A percentile compares a stretch with the other conserved stretches of the same genome.
Conservation (phyloP, 2,797 vertebrate species). For the Carcharodon carcharias region DNA sequence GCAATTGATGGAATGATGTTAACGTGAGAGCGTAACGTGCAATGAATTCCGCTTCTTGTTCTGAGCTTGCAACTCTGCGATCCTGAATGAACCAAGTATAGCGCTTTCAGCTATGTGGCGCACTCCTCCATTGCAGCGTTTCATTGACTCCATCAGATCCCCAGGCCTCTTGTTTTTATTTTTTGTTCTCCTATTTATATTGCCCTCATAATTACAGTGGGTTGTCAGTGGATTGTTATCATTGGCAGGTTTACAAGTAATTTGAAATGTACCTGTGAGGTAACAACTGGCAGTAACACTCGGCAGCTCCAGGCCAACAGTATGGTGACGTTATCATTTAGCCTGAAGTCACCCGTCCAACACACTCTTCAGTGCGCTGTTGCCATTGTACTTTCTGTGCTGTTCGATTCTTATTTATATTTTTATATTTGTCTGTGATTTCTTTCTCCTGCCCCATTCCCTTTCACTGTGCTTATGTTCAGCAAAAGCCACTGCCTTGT, state of each 20-base stretch:
- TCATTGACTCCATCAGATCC: slow-evolving; percentile 21
- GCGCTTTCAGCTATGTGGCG: slow-evolving; percentile 50
- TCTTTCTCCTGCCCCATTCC: not conserved
- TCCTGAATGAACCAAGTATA: slow-evolving; percentile 61
- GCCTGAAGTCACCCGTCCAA: not conserved
- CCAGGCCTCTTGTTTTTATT: slow-evolving; percentile 22
- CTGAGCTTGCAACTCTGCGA: slow-evolving; percentile 68
- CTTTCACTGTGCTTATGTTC: slow-evolving; percentile 11
- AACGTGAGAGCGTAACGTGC: slow-evolving; percentile 48
- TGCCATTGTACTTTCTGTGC: slow-evolving; percentile 28
- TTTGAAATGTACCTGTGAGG: not conserved
- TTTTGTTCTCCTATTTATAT: not conserved
- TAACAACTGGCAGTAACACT: not conserved
- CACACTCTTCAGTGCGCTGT: not conserved
- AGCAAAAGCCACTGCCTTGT: slow-evolving; percentile 35
- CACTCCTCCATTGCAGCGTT: slow-evolving; percentile 52
- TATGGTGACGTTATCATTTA: not conserved
- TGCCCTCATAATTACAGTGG: not conserved
- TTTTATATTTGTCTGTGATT: slow-evolving; percentile 33
- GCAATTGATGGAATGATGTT: slow-evolving; percentile 16
- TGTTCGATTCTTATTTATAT: slow-evolving; percentile 30
- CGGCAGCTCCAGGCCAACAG: not conserved
- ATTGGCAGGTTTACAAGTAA: not conserved
- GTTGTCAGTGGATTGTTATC: not conserved
- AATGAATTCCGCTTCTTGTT: slow-evolving; percentile 68